Conservation (phyloP, 2,797 vertebrate genomes). For the Alca torda region DNA sequence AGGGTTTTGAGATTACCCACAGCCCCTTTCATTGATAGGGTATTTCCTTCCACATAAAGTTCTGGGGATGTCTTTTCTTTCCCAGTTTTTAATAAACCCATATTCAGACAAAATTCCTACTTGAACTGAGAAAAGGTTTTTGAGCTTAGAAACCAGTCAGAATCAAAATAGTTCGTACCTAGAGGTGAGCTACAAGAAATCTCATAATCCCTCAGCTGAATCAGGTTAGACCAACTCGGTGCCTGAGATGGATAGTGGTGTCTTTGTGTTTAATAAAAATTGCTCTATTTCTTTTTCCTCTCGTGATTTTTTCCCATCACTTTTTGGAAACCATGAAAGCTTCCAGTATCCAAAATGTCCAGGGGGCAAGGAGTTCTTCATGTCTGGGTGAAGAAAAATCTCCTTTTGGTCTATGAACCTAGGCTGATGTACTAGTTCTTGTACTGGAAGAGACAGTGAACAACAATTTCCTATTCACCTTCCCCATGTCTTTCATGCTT, state of each 20-base stretch:
- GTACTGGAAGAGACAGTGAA: neutral
- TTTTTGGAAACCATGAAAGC: neutral
- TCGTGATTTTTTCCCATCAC: neutral
- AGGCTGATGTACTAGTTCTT: neutral
- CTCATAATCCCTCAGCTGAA: conserved; percentile 28
- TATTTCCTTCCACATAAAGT: neutral
- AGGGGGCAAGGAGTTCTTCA: neutral
- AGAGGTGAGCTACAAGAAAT: conserved; percentile 4
- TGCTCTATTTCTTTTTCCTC: neutral
- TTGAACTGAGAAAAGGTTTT: neutral
- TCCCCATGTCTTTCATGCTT: conserved; percentile 28
- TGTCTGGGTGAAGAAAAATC: neutral
- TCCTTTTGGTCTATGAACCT: neutral
- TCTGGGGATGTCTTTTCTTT: neutral
- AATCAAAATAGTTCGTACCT: neutral
- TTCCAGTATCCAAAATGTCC: neutral
- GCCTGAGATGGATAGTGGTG: neutral
- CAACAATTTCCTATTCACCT: neutral
- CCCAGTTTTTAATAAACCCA: neutral
- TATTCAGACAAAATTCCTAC: conserved; percentile 14
- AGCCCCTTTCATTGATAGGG: neutral
- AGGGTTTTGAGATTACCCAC: neutral
- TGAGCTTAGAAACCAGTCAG: conserved; percentile 6
- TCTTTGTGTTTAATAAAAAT: neutral
- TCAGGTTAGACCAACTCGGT: neutral